Evolutionary conservation across 92 coral and sea anemone genomes (phyloP).

Genomic region (Epizoanthus ramosus): DNA sequence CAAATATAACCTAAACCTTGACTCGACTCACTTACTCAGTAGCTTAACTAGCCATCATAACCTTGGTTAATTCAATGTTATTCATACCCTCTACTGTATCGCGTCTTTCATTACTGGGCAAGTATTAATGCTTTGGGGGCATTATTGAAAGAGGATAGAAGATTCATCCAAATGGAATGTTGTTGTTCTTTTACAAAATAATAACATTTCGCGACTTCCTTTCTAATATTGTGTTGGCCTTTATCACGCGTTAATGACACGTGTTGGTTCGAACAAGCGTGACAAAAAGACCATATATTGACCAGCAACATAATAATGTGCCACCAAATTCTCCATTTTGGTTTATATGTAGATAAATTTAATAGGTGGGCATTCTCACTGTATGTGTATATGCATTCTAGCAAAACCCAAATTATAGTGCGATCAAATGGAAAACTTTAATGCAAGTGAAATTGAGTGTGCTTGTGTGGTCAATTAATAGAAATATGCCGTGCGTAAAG

Average conservation of each 20-base stretch:
- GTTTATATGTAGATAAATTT: too few relatives aligned
- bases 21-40: too few relatives aligned
- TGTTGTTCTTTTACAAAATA: conserved; percentile 32
- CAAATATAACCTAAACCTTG: neutral
- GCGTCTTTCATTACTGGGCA: conserved; percentile 22
- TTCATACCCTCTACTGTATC: neutral
- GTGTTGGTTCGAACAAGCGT: conserved; percentile 37
- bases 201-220: conserved; percentile 40
- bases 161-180: conserved; percentile 12
- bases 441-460: too few relatives aligned
- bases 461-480: too few relatives aligned
- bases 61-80: conserved; percentile 7
- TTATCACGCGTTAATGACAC: conserved; percentile 19
- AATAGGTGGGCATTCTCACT: too few relatives aligned
- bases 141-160: conserved; percentile 18
- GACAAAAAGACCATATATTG: neutral
- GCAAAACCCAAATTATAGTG: too few relatives aligned
- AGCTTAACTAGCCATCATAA: too few relatives aligned
- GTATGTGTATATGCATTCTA: too few relatives aligned
- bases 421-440: too few relatives aligned
- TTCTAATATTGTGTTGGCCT: conserved; percentile 18
- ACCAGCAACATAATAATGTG: neutral
- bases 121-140: neutral
- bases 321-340: neutral
- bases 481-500: too few relatives aligned